These are phyloP conservation scores for Acrocephalus arundinaceus DNA, from an alignment of 2,113 vertebrate species.

Conservation along the genomic window DNA sequence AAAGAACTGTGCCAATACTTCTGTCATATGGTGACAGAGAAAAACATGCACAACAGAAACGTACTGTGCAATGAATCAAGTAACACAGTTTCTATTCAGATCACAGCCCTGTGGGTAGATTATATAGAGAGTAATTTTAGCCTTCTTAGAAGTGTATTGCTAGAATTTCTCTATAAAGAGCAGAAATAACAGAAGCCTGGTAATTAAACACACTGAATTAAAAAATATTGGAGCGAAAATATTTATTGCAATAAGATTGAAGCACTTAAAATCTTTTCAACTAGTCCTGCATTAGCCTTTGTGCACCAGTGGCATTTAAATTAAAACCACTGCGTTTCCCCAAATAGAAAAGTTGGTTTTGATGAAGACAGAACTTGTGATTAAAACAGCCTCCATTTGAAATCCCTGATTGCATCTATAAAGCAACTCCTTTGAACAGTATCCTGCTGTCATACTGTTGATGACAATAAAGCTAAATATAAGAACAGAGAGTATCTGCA, in stretches of 20 bases:
- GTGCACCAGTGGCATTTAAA: slow-evolving; percentile 38
- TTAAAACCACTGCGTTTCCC: neutral
- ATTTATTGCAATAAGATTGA: slow-evolving; percentile 45
- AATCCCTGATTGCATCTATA: slow-evolving; percentile 26
- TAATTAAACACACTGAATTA: slow-evolving; percentile 24
- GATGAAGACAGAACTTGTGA: slow-evolving; percentile 24
- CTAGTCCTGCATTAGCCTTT: neutral
- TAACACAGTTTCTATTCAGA: slow-evolving; percentile 37
- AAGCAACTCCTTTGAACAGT: slow-evolving; percentile 18
- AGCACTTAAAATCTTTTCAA: slow-evolving; percentile 20
- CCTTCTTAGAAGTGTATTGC: neutral
- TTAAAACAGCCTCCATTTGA: slow-evolving; percentile 14
- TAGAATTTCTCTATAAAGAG: slow-evolving; percentile 14
- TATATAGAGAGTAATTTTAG: slow-evolving; percentile 24
- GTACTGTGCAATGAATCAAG: neutral
- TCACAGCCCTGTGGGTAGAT: neutral
- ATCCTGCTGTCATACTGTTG: neutral
- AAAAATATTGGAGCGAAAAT: neutral
- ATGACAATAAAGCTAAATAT: slow-evolving; percentile 19
- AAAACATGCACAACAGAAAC: slow-evolving; percentile 1
- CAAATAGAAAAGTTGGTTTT: slow-evolving; percentile 46
- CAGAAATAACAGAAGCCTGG: slow-evolving; percentile 20
- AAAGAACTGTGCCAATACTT: neutral
- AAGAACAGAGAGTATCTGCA: neutral
- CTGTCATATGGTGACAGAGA: neutral